Evolutionary conservation across 2,797 vertebrate genomes (phyloP).

Genomic region (Coranthus polyacanthus): DNA sequence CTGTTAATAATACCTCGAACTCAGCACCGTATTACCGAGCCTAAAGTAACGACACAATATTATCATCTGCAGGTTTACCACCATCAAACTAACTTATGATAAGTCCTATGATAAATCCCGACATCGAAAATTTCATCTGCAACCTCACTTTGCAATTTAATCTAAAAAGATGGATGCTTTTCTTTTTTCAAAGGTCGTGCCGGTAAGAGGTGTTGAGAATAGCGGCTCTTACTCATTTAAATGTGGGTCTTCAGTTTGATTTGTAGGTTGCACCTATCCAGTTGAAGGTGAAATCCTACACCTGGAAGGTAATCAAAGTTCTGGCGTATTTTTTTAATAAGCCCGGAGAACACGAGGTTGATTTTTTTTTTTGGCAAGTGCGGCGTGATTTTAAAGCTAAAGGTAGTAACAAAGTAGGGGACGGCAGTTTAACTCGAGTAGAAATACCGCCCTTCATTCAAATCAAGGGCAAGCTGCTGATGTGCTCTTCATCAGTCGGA

Average conservation of each 20-base stretch:
- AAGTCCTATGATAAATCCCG: not conserved
- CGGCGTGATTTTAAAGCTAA: conserved; percentile 38
- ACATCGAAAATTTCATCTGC: conserved; percentile 5
- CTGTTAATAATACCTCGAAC: too few relatives aligned
- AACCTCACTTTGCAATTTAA: conserved; percentile 31
- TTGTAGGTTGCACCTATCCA: conserved; percentile 3
- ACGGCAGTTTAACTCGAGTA: conserved; percentile 29
- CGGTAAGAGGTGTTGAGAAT: not conserved
- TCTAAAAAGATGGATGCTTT: conserved; percentile 5
- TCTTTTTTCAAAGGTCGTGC: not conserved
- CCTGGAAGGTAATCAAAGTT: conserved; percentile 54
- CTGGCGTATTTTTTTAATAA: conserved; percentile 37
- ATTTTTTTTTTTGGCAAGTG: conserved; percentile 11
- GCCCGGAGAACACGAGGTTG: conserved; percentile 17
- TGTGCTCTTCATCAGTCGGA: conserved; percentile 32
- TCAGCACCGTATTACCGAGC: too few relatives aligned
- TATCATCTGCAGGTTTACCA: too few relatives aligned
- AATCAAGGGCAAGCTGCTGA: conserved; percentile 61
- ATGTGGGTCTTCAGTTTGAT: conserved; percentile 39
- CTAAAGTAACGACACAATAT: too few relatives aligned
- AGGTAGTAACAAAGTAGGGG: conserved; percentile 42
- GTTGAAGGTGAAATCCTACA: conserved; percentile 62
- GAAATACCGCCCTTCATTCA: conserved; percentile 57
- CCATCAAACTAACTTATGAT: not conserved
- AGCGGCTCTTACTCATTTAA: conserved; percentile 21